phyloP scores from a whole-genome alignment of 2,797 vertebrate species.

The Phyllotis vaccarum region DNA sequence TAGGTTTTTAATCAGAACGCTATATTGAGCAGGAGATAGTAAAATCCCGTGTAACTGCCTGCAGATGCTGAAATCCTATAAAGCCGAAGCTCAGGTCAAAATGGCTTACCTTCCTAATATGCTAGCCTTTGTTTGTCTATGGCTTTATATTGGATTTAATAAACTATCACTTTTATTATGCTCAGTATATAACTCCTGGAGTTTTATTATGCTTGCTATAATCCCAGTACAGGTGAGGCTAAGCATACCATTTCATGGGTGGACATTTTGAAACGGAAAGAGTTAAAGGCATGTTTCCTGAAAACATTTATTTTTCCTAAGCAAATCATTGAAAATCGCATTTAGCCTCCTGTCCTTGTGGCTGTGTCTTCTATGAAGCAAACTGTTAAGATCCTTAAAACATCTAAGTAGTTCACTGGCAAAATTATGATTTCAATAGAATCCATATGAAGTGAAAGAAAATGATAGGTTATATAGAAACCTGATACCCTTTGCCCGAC shows the following conservation, averaged over 20 bases:
- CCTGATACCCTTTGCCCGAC: neutral
- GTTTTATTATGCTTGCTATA: conserved; percentile 82
- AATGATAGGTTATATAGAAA: conserved; percentile 51
- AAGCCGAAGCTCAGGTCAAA: conserved; percentile 73
- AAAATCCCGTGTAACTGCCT: conserved; percentile 86
- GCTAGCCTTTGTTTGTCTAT: conserved; percentile 72
- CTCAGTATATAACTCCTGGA: conserved; percentile 81
- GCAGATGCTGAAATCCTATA: conserved; percentile 87
- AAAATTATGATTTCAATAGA: conserved; percentile 60
- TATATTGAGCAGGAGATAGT: conserved; percentile 88
- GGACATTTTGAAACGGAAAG: conserved; percentile 41
- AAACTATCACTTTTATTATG: conserved; percentile 86
- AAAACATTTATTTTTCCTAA: conserved; percentile 49
- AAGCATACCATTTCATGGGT: conserved; percentile 32
- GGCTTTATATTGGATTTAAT: conserved; percentile 87
- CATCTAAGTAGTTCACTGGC: neutral
- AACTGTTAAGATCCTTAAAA: neutral
- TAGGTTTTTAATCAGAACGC: conserved; percentile 87
- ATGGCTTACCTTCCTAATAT: conserved; percentile 67
- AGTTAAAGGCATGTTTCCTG: neutral
- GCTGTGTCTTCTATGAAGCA: neutral
- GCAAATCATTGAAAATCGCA: neutral
- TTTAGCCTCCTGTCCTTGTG: neutral
- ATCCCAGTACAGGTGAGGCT: conserved; percentile 74
- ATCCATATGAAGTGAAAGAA: conserved; percentile 56